Conservation (phyloP, 1,140 invertebrate genomes). For the Sinonovacula constricta region DNA sequence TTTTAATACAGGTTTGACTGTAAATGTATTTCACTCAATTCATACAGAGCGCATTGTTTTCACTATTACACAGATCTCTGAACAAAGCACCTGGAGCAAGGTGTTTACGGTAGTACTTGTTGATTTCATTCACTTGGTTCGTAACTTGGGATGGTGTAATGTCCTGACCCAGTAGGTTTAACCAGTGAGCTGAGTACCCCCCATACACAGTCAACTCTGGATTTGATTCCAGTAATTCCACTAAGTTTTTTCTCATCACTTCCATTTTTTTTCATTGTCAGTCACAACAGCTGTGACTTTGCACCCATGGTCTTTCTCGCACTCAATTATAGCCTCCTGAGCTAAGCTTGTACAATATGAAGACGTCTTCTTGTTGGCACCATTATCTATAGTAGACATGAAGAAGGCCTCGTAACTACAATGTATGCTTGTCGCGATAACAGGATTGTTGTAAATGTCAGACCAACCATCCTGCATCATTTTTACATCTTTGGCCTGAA, state of each 20-base stretch:
- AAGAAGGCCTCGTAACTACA: not conserved
- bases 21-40: too few relatives aligned
- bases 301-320: not conserved
- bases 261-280: constrained; percentile 17
- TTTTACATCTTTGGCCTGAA: not conserved
- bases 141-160: too few relatives aligned
- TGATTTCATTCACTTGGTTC: too few relatives aligned
- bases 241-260: not conserved
- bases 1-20: too few relatives aligned
- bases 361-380: constrained; percentile 4
- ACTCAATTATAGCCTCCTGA: not conserved
- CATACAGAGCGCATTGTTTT: too few relatives aligned
- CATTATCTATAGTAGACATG: not conserved
- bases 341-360: too few relatives aligned
- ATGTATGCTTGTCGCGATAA: constrained; percentile 1
- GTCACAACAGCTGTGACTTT: constrained; percentile 5
- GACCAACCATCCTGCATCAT: constrained; percentile 5
- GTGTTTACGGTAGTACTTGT: too few relatives aligned
- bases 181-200: not conserved
- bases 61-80: too few relatives aligned
- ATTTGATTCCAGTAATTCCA: not conserved
- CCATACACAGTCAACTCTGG: not conserved
- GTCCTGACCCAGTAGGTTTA: too few relatives aligned
- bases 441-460: constrained; percentile 2
- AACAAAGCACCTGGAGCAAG: too few relatives aligned